Base-by-base conservation (phyloP, 1,140 invertebrate genomes). In the Diorhabda sublineata region DNA sequence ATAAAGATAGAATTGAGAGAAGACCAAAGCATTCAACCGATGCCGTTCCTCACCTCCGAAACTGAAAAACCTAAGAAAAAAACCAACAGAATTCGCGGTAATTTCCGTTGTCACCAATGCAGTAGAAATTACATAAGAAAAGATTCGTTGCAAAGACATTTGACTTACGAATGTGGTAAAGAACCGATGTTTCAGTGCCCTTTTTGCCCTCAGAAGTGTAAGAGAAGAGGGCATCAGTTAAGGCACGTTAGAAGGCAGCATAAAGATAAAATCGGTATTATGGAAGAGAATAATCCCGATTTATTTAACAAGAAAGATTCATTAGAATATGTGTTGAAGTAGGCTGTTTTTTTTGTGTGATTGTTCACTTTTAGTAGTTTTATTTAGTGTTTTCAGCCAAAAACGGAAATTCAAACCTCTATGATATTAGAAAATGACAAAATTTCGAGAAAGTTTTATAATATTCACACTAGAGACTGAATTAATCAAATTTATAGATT, bases 181-280 rank as follows among this genome's bases (percentile, higher is more conserved):
- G 88, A 91, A 69, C 90, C 89, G 2, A 86, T 90, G 64, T 92
- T 93, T 81, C 89, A 91, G 47, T 93, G 92, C 73, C 91, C 91
- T 2, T 89, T 92, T 76, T 93, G 92, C 81, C 84, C 85, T 0
- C 85, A 87, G 64, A 83, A 83, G 45, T 87, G 84, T 75, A 87
- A 87, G 70, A 81, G 86, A 41, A 87, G 87, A 73, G 84, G 83
- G 2, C 86, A 88, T 64, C 85, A 85, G 77, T 76, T 86, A 9
- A 77, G 86, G n/a, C 87, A 88, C 74, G 86, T 88, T 52, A 79
- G 83, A 56, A 80, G 85, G 2, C 85, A 85, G 62, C 87, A 88
- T 68, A 76, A 81, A 41, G 84, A 87, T 59, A 83, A 83, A 73
- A 79, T 82, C 42, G 81, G 81, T 3, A 74, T 81, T 11, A 73